Percentiles rank a stretch among this genome's conserved stretches.
Evolutionary conservation across 2,113 vertebrate genomes (phyloP).

Genomic region (Passer domesticus): DNA sequence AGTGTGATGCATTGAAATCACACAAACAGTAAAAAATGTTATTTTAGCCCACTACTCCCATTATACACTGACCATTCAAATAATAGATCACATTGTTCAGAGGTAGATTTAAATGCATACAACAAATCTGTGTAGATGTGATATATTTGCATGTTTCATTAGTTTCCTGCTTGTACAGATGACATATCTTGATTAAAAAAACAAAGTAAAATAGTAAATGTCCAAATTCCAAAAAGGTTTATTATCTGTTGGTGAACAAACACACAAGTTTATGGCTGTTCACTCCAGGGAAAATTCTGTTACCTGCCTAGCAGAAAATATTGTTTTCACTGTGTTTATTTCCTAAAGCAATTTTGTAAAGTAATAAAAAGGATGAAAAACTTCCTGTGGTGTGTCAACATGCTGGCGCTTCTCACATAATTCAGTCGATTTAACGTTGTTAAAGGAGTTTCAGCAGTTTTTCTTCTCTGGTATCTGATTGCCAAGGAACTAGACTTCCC

Average conservation of each 20-base stretch:
- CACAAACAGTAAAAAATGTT: not conserved
- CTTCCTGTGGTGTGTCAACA: not conserved
- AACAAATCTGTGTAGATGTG: not conserved
- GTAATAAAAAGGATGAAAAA: not conserved
- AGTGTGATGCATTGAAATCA: not conserved
- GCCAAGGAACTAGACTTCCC: not conserved
- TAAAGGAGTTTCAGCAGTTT: not conserved
- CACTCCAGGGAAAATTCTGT: not conserved
- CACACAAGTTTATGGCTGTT: not conserved
- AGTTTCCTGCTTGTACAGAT: not conserved
- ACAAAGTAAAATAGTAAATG: not conserved
- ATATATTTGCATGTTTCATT: not conserved
- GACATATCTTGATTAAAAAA: not conserved
- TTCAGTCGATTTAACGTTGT: not conserved
- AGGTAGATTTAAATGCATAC: not conserved
- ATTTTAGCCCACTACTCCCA: not conserved
- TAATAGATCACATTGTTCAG: not conserved
- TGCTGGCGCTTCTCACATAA: not conserved
- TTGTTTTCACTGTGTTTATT: not conserved
- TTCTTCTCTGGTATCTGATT: not conserved
- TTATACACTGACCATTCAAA: not conserved
- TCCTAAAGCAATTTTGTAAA: conserved; percentile 1
- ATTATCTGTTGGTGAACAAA: not conserved
- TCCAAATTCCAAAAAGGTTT: not conserved
- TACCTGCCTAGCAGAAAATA: not conserved